phyloP scores from a whole-genome alignment of 2,888 invertebrate genomes.

The Lottia scabra region DNA sequence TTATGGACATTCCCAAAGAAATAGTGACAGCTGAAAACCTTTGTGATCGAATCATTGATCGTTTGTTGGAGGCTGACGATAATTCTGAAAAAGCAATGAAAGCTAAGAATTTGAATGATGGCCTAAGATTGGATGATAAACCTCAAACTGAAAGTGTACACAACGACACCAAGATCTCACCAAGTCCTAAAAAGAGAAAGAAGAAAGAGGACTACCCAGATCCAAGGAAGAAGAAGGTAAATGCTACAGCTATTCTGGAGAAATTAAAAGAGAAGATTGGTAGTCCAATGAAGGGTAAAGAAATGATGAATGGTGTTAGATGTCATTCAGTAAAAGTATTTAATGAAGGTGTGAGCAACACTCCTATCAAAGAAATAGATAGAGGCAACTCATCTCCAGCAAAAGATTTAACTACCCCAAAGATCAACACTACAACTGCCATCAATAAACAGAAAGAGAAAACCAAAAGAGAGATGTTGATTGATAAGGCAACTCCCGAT shows the following conservation, averaged over 20 bases:
- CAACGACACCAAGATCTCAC: neutral
- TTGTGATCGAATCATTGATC: conserved; percentile 21
- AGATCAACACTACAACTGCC: neutral
- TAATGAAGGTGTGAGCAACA: too few species aligned
- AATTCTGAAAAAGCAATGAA: neutral
- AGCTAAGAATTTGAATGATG: neutral
- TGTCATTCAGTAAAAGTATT: too few species aligned
- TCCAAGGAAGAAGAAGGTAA: neutral
- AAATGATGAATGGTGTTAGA: neutral
- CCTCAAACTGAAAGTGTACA: neutral
- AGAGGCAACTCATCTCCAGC: neutral
- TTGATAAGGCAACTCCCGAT: neutral
- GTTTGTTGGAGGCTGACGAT: neutral
- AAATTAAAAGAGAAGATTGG: neutral
- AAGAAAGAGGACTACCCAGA: neutral
- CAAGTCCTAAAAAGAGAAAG: neutral
- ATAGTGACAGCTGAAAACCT: conserved; percentile 37
- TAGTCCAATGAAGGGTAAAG: neutral
- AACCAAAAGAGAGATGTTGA: neutral
- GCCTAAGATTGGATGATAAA: neutral
- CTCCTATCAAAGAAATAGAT: too few species aligned
- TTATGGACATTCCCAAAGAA: conserved; percentile 35
- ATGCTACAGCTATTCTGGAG: neutral
- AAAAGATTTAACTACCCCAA: conserved; percentile 1
- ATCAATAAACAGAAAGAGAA: neutral